phyloP scores from a whole-genome alignment of 1,140 invertebrate species.

The Pseudomyrmex concolor region DNA sequence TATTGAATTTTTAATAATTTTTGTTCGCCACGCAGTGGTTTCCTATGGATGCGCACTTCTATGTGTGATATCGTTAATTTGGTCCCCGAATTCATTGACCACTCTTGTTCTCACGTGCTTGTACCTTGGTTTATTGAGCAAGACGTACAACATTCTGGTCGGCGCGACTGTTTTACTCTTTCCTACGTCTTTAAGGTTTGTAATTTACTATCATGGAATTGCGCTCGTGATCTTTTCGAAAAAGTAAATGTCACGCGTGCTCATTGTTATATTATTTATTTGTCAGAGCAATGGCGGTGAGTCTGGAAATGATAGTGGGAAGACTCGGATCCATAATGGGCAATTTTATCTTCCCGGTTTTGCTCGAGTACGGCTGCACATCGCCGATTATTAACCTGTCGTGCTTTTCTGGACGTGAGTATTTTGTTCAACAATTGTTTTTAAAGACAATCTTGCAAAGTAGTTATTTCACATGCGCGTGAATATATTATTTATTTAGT shows the following conservation, averaged over 20 bases:
- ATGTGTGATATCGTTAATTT: slow-evolving; percentile 70
- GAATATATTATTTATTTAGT: slow-evolving; percentile 62
- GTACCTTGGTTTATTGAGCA: slow-evolving; percentile 85
- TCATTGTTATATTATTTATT: slow-evolving; percentile 52
- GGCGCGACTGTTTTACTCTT: slow-evolving; percentile 86
- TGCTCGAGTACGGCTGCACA: slow-evolving; percentile 82
- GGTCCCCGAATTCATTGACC: slow-evolving; percentile 77
- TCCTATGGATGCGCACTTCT: slow-evolving; percentile 41
- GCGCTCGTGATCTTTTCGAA: neutral
- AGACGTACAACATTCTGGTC: slow-evolving; percentile 84
- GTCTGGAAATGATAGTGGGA: slow-evolving; percentile 84
- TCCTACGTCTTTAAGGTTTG: slow-evolving; percentile 86
- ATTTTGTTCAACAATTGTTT: neutral
- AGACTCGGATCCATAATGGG: slow-evolving; percentile 84
- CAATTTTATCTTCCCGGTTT: slow-evolving; percentile 84
- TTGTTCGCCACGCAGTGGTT: slow-evolving; percentile 33
- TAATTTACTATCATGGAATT: slow-evolving; percentile 1
- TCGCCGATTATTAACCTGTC: slow-evolving; percentile 81
- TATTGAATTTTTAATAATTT: slow-evolving; percentile 4
- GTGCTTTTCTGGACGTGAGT: slow-evolving; percentile 82
- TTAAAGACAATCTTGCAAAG: no score
- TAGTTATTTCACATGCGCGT: neutral
- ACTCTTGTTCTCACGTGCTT: slow-evolving; percentile 84
- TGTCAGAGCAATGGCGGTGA: slow-evolving; percentile 85
- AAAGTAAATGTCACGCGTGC: neutral